A percentile compares a stretch with the other conserved stretches of the same genome.
Evolutionary conservation across 2,113 vertebrate species (phyloP).

Genomic region (Lates calcarifer): DNA sequence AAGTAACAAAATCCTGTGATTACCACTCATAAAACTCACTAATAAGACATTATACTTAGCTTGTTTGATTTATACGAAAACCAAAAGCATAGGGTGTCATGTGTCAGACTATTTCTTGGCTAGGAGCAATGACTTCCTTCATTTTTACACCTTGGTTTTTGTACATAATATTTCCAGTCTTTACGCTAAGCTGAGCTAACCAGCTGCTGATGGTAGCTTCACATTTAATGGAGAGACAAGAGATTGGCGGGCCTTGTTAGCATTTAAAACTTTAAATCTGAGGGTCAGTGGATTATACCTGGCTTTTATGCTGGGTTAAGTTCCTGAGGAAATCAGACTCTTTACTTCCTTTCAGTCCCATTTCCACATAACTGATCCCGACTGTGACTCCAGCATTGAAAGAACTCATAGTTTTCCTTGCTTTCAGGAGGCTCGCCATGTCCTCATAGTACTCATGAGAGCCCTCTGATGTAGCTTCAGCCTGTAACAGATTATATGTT

Average conservation of each 20-base stretch:
- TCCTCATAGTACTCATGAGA: constrained; percentile 84
- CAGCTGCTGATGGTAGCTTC: neutral
- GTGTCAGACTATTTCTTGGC: too few species aligned
- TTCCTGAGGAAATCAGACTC: constrained; percentile 78
- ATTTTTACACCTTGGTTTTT: neutral
- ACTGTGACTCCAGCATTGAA: constrained; percentile 38
- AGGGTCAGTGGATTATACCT: constrained; percentile 79
- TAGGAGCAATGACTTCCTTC: neutral
- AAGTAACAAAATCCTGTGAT: too few species aligned
- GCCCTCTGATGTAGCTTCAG: constrained; percentile 87
- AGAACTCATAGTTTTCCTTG: constrained; percentile 68
- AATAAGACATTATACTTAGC: neutral
- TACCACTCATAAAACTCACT: too few species aligned
- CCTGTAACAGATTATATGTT: constrained; percentile 77
- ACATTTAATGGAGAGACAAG: neutral
- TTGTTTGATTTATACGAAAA: neutral
- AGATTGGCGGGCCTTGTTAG: too few species aligned
- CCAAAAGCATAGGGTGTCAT: neutral
- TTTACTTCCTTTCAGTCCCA: constrained; percentile 29
- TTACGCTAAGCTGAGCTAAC: too few species aligned
- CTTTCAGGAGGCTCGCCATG: constrained; percentile 79
- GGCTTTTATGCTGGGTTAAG: constrained; percentile 79
- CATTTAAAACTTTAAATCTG: too few species aligned
- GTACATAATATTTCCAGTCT: neutral
- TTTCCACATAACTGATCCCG: neutral